phyloP scores from a whole-genome alignment of 2,888 invertebrate genomes.

The Scelioninae gen. 1 region DNA sequence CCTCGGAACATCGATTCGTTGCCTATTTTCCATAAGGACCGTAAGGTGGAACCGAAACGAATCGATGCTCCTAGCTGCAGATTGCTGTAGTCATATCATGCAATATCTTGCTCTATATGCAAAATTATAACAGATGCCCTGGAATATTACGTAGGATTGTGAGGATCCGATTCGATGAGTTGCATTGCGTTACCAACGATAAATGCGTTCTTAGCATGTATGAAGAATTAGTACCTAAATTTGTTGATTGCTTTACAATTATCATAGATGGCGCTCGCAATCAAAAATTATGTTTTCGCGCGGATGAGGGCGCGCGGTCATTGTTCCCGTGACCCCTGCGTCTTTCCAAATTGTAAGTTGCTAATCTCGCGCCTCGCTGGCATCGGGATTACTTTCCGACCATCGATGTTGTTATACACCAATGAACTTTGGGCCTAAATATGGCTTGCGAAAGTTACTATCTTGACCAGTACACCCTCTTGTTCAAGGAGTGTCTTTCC shows the following conservation, averaged over 20 bases:
- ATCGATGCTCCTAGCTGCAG: conserved; percentile 60
- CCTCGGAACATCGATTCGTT: conserved; percentile 58
- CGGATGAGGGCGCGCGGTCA: conserved; percentile 26
- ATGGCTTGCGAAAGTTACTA: conserved; percentile 5
- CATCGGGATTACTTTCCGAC: conserved; percentile 3
- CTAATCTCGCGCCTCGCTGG: conserved; percentile 42
- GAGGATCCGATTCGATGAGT: conserved; percentile 27
- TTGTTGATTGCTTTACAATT: conserved; percentile 33
- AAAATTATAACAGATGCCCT: conserved; percentile 60
- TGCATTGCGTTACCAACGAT: conserved; percentile 55
- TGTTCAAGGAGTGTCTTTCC: neutral
- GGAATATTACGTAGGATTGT: conserved; percentile 49
- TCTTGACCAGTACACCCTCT: conserved; percentile 13
- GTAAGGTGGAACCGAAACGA: conserved; percentile 54
- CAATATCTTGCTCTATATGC: conserved; percentile 55
- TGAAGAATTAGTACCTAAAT: conserved; percentile 55
- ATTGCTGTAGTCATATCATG: conserved; percentile 53
- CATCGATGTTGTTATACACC: conserved; percentile 4
- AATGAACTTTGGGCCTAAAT: conserved; percentile 24
- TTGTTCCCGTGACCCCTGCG: conserved; percentile 29
- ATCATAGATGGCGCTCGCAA: conserved; percentile 23
- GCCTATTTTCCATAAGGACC: conserved; percentile 60
- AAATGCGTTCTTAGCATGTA: conserved; percentile 60
- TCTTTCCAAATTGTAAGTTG: conserved; percentile 20
- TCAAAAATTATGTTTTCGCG: conserved; percentile 7